phyloP scores from a whole-genome alignment of 2,113 vertebrate genomes.

The Oenanthe oenanthe region DNA sequence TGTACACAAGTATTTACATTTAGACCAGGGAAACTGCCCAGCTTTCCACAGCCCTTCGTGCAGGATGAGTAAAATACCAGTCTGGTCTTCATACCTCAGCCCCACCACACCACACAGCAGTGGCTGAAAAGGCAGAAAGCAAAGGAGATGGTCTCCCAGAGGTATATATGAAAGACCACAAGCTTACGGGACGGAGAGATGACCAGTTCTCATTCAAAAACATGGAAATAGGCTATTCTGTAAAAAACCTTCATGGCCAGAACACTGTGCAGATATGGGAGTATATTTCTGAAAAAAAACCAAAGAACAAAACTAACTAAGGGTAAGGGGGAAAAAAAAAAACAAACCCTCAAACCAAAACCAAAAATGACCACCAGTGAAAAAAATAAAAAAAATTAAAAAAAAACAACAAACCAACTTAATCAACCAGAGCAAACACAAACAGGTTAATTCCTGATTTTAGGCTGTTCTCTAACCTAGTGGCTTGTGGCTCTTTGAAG shows the following conservation, averaged over 20 bases:
- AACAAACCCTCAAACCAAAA: background rate
- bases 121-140: background rate
- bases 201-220: background rate
- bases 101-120: background rate
- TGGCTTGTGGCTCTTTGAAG: background rate
- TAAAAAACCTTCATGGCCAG: background rate
- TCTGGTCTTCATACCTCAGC: background rate
- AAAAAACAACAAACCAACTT: background rate
- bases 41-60: background rate
- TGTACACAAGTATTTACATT: background rate
- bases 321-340: background rate
- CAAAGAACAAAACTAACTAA: background rate
- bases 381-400: background rate
- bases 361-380: background rate
- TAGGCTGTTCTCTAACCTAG: background rate
- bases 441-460: background rate
- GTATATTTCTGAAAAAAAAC: background rate
- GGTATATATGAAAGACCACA: background rate
- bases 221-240: background rate
- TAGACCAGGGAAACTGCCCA: background rate
- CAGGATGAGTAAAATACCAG: background rate
- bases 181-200: background rate
- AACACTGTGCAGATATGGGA: background rate
- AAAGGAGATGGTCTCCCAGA: background rate
- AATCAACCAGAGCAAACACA: background rate